Percentiles rank a stretch among this genome's conserved stretches.
phyloP scores from a whole-genome alignment of 2,113 vertebrate genomes.

The Phrynosoma platyrhinos region DNA sequence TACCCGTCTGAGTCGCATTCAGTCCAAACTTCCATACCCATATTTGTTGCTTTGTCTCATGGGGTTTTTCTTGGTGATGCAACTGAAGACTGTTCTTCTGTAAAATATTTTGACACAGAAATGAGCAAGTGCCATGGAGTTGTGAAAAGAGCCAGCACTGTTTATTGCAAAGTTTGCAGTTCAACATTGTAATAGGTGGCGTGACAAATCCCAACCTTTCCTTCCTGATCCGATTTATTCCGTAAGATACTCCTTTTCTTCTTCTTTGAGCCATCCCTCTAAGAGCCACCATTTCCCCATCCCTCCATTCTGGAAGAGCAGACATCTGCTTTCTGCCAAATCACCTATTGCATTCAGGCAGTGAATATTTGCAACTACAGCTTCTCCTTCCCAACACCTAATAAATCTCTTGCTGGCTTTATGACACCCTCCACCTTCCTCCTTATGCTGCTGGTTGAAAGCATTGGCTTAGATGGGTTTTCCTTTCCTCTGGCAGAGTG shows the following conservation, averaged over 20 bases:
- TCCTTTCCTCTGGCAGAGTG: constrained; percentile 39
- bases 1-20: constrained; percentile 3
- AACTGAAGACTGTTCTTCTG: neutral
- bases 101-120: neutral
- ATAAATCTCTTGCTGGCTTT: constrained; percentile 62
- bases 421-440: constrained; percentile 36
- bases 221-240: neutral
- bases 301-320: neutral
- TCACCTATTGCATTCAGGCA: constrained; percentile 18
- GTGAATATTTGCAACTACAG: neutral
- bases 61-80: neutral
- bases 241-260: neutral
- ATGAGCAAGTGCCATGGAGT: constrained; percentile 57
- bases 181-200: too few species aligned
- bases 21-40: neutral
- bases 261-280: neutral
- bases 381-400: constrained; percentile 60
- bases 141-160: constrained; percentile 2
- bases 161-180: too few species aligned
- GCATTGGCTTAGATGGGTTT: constrained; percentile 40
- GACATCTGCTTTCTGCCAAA: constrained; percentile 50
- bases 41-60: neutral
- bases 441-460: constrained; percentile 41
- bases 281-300: neutral
- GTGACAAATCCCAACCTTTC: constrained; percentile 2